phyloP scores from a whole-genome alignment of 23 tunicate species.

The Corella eumyota region DNA sequence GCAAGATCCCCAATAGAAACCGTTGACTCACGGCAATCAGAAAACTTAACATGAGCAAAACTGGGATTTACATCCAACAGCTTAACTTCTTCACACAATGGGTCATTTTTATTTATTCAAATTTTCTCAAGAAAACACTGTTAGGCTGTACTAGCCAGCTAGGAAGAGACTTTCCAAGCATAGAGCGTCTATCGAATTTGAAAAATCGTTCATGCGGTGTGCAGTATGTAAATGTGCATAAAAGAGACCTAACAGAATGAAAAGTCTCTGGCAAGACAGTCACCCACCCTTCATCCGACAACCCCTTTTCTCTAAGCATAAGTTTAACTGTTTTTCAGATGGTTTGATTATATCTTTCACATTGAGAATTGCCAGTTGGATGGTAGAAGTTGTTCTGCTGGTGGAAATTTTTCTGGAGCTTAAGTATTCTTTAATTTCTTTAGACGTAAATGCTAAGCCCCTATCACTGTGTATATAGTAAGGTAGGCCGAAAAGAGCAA shows the following conservation, averaged over 20 bases:
- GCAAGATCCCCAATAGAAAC: too few relatives aligned
- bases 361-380: conserved; percentile 7
- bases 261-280: background rate
- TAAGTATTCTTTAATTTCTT: conserved; percentile 10
- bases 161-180: too few relatives aligned
- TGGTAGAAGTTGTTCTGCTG: conserved; percentile 6
- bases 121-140: too few relatives aligned
- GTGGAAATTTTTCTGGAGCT: conserved; percentile 6
- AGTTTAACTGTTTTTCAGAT: background rate
- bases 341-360: conserved; percentile 9
- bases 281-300: background rate
- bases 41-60: too few relatives aligned
- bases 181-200: too few relatives aligned
- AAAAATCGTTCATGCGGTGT: too few relatives aligned
- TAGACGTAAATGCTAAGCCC: conserved; percentile 2
- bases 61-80: too few relatives aligned
- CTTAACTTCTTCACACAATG: too few relatives aligned
- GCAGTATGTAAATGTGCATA: background rate
- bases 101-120: too few relatives aligned
- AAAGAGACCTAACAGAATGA: background rate
- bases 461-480: conserved; percentile 8
- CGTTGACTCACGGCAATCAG: too few relatives aligned
- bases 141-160: too few relatives aligned
- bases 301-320: too few relatives aligned
- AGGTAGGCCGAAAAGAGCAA: conserved; percentile 8